Conservation (phyloP, 1,140 invertebrate species). For the Atta texana region DNA sequence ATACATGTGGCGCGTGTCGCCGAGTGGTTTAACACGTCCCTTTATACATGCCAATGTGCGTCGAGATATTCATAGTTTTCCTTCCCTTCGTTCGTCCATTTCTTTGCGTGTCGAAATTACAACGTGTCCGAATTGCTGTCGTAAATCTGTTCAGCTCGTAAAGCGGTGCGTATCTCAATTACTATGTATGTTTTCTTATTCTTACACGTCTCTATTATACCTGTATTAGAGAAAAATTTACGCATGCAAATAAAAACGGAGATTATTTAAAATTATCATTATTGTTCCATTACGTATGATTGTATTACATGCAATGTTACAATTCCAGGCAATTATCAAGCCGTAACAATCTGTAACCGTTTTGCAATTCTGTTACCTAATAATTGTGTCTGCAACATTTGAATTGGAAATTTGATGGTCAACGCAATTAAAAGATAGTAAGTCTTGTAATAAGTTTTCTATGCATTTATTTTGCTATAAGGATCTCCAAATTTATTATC, state of each 20-base stretch:
- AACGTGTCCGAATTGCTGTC: constrained; percentile 66
- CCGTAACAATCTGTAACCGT: background rate
- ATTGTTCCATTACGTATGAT: background rate
- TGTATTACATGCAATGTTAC: constrained; percentile 24
- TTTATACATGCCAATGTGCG: background rate
- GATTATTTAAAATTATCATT: constrained; percentile 26
- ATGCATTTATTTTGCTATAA: too few relatives aligned
- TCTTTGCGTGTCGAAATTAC: constrained; percentile 65
- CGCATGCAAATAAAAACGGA: background rate
- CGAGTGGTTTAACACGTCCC: constrained; percentile 44
- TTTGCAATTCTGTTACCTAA: background rate
- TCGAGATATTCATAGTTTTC: constrained; percentile 57
- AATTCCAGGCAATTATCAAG: constrained; percentile 2
- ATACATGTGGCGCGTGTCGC: constrained; percentile 27
- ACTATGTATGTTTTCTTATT: constrained; percentile 60
- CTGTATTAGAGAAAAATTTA: constrained; percentile 6
- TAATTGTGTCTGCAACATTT: background rate
- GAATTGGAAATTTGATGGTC: background rate
- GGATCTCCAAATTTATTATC: too few relatives aligned
- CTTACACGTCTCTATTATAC: constrained; percentile 53
- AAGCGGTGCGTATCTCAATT: constrained; percentile 60
- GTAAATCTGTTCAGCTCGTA: constrained; percentile 58
- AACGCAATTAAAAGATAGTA: background rate
- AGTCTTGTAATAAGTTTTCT: too few relatives aligned
- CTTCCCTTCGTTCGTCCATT: constrained; percentile 41